Percentiles rank a stretch among this genome's conserved stretches.
Conservation (phyloP, 2,888 invertebrate species). For the Dicycla oo region DNA sequence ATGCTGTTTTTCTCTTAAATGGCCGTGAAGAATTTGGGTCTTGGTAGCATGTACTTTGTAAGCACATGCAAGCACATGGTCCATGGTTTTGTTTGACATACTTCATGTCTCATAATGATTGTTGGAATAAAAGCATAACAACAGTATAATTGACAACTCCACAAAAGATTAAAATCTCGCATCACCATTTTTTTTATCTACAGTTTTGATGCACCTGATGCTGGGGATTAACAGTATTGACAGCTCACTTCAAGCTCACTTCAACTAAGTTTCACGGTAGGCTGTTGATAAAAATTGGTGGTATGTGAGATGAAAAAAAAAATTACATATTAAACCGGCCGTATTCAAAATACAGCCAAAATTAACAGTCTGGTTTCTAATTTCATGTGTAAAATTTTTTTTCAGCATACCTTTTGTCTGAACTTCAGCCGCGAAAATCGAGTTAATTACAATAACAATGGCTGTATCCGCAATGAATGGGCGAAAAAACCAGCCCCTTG, state of each 20-base stretch:
- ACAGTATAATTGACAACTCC: background rate
- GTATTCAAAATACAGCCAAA: too few species aligned
- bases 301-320: too few species aligned
- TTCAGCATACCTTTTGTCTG: conserved; percentile 61
- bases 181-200: background rate
- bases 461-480: conserved; percentile 74
- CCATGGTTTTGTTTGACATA: background rate
- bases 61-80: background rate
- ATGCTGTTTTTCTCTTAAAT: conserved; percentile 48
- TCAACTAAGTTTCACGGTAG: too few species aligned
- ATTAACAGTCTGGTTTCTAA: background rate
- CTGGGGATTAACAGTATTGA: too few species aligned
- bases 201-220: too few species aligned
- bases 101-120: background rate
- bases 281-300: too few species aligned
- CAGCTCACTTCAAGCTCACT: too few species aligned
- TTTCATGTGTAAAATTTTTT: conserved; percentile 32
- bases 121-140: background rate
- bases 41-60: too few species aligned
- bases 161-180: background rate
- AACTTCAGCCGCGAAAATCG: conserved; percentile 74
- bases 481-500: conserved; percentile 70
- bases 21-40: conserved; percentile 21
- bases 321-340: too few species aligned
- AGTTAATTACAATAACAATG: conserved; percentile 85